Percentiles rank a stretch among this genome's conserved stretches.
Conservation (phyloP, 2,888 invertebrate genomes). For the Drosophila koepferae region DNA sequence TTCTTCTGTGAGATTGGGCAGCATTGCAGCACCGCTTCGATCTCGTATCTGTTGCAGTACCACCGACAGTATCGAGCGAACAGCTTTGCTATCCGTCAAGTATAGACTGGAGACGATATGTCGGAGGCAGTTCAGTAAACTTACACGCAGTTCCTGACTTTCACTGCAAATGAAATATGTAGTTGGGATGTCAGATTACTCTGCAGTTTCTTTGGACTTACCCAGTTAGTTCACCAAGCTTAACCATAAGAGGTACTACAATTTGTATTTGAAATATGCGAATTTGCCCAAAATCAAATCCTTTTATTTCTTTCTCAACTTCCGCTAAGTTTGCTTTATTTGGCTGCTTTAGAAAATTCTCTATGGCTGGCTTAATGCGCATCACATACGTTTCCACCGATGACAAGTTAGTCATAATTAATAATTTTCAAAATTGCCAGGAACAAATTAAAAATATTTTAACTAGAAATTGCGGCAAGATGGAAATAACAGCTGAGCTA, state of each 20-base stretch:
- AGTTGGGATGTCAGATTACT: background rate
- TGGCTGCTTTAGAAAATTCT: conserved; percentile 77
- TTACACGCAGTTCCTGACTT: conserved; percentile 81
- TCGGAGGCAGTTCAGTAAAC: conserved; percentile 77
- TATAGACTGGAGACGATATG: conserved; percentile 76
- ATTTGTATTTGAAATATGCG: conserved; percentile 82
- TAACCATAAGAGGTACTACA: conserved; percentile 81
- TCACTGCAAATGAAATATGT: conserved; percentile 52
- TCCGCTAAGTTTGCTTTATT: conserved; percentile 65
- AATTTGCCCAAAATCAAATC: conserved; percentile 77
- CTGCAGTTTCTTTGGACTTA: conserved; percentile 35
- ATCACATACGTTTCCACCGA: conserved; percentile 79
- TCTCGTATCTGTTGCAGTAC: conserved; percentile 82
- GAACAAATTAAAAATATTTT: conserved; percentile 7
- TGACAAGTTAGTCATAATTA: conserved; percentile 54
- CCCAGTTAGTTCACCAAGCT: conserved; percentile 81
- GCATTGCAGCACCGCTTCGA: conserved; percentile 60
- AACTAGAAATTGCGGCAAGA: conserved; percentile 20
- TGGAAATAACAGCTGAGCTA: conserved; percentile 46
- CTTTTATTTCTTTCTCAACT: conserved; percentile 73
- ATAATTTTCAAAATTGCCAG: conserved; percentile 4
- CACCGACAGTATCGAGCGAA: conserved; percentile 81
- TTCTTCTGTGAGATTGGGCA: conserved; percentile 82
- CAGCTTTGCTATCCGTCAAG: conserved; percentile 76
- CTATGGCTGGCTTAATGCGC: conserved; percentile 81